A percentile compares a stretch with the other conserved stretches of the same genome.
phyloP scores from a whole-genome alignment of 2,797 vertebrate genomes.

The Scolopax bukidnonensis region DNA sequence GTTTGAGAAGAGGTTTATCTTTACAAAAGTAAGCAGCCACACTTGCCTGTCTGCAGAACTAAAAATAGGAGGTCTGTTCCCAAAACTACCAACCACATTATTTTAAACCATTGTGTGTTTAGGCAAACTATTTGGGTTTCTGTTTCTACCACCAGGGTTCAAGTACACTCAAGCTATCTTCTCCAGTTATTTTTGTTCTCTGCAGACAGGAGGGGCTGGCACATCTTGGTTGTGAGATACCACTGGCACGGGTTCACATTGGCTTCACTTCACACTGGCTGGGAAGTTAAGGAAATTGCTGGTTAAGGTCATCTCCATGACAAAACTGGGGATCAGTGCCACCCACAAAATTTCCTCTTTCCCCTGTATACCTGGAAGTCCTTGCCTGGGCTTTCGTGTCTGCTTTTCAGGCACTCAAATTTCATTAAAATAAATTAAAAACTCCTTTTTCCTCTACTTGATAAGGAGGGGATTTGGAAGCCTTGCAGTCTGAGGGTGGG shows the following conservation, averaged over 20 bases:
- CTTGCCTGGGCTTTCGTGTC: not conserved
- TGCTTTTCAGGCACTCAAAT: not conserved
- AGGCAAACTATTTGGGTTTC: slow-evolving; percentile 15
- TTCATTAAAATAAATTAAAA: not conserved
- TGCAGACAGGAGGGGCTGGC: slow-evolving; percentile 33
- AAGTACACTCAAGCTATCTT: not conserved
- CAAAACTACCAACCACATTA: not conserved
- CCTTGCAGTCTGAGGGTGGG: no score
- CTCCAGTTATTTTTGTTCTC: slow-evolving; percentile 26
- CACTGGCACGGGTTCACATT: not conserved
- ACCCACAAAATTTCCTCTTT: not conserved
- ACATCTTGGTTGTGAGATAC: slow-evolving; percentile 23
- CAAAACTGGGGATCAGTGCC: not conserved
- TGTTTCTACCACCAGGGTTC: not conserved
- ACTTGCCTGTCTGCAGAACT: not conserved
- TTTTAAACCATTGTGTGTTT: not conserved
- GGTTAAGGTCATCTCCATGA: not conserved
- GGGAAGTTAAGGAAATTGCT: not conserved
- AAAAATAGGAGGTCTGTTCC: not conserved
- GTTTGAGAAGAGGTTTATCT: not conserved
- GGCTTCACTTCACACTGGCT: not conserved
- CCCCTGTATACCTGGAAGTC: not conserved
- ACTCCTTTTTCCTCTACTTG: not conserved
- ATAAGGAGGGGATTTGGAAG: not conserved
- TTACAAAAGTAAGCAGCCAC: not conserved